Evolutionary conservation across 1,140 invertebrate genomes (phyloP), one percentile per base, ranked within the genome.

Genomic region (Cecropterus lyciades): DNA sequence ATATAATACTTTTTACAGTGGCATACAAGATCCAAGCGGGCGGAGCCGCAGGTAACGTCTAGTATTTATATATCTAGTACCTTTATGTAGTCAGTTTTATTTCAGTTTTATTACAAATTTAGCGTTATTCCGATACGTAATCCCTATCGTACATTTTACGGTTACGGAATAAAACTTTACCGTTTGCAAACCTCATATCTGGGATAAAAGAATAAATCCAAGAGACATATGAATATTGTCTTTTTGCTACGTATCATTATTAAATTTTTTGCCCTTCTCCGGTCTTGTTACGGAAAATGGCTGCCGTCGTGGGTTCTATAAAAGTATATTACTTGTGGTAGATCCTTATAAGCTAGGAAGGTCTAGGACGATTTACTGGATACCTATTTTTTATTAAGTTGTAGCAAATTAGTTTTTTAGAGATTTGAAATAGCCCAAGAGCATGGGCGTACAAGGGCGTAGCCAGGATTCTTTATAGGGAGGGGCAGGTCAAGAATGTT

Each of bases 161-260:
- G 13, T 24, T 16, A 53, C 51, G 13, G 14, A 37, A 53, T 57
- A 57, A 59, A 59, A 59, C 16, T 60, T 46, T 40, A 6, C 30
- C 45, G 30, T 48, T 16, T 27, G 7, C 43, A 30, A 48, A 33
- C 27, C 43, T 60, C 56, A 60, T 60, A 60, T 60, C 17, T 10
- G 43, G 30, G 20, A 48, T 48, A 60, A 48, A 46, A 43, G 56
- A 16, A 60, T 60, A 48, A 60, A 57, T 55, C 17, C 27, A 9
- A 9, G 43, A 17, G 56, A 60, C 20, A 48, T 57, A 57, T 60
- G 57, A 60, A 60, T 48, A 60, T 60, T 60, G 57, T 60, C 57
- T 60, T 60, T 60, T 59, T 59, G 56, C 27, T 27, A 33, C 24
- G 57, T 60, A 60, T 60, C 43, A 60, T 60, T 60, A 60, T 60